These are phyloP conservation scores for Anolis carolinensis DNA, from an alignment of 2,113 vertebrate genomes.

Conservation along the genomic window DNA sequence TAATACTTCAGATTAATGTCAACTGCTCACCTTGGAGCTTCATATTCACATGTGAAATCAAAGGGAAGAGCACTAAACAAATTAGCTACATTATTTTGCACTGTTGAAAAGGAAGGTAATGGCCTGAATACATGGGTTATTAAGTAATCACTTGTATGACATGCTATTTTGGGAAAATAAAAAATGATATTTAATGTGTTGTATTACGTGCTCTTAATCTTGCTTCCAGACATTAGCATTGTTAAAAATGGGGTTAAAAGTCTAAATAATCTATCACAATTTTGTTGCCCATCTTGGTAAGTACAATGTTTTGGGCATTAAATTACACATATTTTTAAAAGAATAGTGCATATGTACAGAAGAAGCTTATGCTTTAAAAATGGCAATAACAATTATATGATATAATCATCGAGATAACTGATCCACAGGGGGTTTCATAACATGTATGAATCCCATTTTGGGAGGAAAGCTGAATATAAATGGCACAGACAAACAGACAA, in stretches of 20 bases:
- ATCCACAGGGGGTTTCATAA: too few species aligned
- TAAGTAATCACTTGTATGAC: slow-evolving; percentile 42
- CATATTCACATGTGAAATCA: slow-evolving; percentile 44
- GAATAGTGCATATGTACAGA: neutral
- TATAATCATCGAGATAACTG: neutral
- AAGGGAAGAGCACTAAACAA: slow-evolving; percentile 50
- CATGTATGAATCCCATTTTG: too few species aligned
- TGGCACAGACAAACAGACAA: too few species aligned
- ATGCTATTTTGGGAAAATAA: slow-evolving; percentile 59
- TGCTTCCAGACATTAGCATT: neutral
- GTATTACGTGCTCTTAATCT: neutral
- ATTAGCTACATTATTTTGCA: slow-evolving; percentile 63
- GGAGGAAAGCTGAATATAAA: too few species aligned
- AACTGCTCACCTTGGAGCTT: slow-evolving; percentile 65
- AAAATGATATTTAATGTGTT: neutral
- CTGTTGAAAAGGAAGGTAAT: slow-evolving; percentile 24
- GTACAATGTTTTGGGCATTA: neutral
- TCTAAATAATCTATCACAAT: neutral
- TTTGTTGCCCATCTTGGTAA: neutral
- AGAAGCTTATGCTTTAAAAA: neutral
- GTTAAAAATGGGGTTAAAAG: neutral
- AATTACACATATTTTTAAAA: neutral
- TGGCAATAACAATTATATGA: neutral
- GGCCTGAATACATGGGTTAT: slow-evolving; percentile 37
- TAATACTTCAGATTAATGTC: slow-evolving; percentile 60